These are phyloP conservation scores for Hoplostethus atlanticus DNA, from an alignment of 2,797 vertebrate genomes.

Conservation along the genomic window DNA sequence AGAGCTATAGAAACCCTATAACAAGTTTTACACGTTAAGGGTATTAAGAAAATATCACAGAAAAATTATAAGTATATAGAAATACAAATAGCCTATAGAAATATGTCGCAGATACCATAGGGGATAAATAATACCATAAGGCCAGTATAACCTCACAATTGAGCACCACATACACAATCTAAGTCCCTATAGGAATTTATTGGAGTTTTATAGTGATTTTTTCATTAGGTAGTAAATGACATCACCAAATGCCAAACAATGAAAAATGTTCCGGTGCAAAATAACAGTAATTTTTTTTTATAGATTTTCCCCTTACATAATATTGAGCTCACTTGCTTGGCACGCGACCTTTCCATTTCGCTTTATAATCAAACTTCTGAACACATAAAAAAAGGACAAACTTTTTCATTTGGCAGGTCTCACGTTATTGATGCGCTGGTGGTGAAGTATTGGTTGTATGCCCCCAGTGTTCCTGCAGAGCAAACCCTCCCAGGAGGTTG, in stretches of 20 bases:
- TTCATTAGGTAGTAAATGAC: background rate
- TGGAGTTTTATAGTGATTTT: no score
- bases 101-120: no score
- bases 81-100: no score
- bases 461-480: slow-evolving; percentile 50
- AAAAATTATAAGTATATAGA: no score
- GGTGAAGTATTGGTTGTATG: slow-evolving; percentile 46
- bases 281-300: background rate
- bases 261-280: background rate
- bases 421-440: slow-evolving; percentile 67
- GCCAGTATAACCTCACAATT: no score
- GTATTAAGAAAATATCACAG: background rate
- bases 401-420: slow-evolving; percentile 56
- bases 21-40: background rate
- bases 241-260: background rate
- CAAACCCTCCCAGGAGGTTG: slow-evolving; percentile 65
- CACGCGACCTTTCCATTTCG: slow-evolving; percentile 4
- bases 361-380: slow-evolving; percentile 17
- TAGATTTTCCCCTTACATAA: slow-evolving; percentile 11
- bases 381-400: background rate
- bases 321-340: background rate
- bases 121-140: no score
- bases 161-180: no score
- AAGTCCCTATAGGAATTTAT: background rate
- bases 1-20: background rate